Percentiles rank a stretch among this genome's conserved stretches.
These are phyloP conservation scores for Cryptosula pallasiana DNA, from an alignment of 2,888 invertebrate genomes.

Conservation along the genomic window DNA sequence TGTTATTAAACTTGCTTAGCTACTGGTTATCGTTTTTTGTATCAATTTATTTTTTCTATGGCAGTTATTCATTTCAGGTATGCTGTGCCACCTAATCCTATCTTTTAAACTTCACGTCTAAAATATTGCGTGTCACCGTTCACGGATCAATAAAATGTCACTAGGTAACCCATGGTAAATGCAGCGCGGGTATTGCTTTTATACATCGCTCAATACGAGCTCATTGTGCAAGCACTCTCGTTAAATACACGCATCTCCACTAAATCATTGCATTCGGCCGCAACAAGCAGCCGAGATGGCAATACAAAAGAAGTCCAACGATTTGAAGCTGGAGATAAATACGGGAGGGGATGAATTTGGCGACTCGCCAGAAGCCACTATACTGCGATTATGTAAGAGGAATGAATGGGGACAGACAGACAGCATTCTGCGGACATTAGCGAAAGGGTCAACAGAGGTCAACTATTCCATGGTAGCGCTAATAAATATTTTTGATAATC, in stretches of 20 bases:
- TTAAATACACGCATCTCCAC: neutral
- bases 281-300: neutral
- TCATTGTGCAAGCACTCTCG: neutral
- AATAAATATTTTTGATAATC: too few species aligned
- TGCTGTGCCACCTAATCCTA: neutral
- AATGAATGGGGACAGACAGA: conserved; percentile 16
- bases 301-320: neutral
- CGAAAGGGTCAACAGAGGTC: neutral
- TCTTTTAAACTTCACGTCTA: neutral
- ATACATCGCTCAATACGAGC: neutral
- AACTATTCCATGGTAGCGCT: conserved; percentile 10
- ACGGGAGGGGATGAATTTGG: too few species aligned
- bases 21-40: too few species aligned
- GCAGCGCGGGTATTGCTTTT: neutral
- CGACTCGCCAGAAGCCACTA: neutral
- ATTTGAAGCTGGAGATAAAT: too few species aligned
- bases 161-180: too few species aligned
- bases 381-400: neutral
- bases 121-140: neutral
- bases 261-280: too few species aligned
- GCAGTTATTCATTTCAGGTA: neutral
- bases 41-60: too few species aligned
- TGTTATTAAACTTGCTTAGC: too few species aligned
- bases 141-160: neutral
- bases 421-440: conserved; percentile 1